Evolutionary conservation across 1,140 invertebrate genomes (phyloP).

Genomic region (Phymorhynchus buccinoides): DNA sequence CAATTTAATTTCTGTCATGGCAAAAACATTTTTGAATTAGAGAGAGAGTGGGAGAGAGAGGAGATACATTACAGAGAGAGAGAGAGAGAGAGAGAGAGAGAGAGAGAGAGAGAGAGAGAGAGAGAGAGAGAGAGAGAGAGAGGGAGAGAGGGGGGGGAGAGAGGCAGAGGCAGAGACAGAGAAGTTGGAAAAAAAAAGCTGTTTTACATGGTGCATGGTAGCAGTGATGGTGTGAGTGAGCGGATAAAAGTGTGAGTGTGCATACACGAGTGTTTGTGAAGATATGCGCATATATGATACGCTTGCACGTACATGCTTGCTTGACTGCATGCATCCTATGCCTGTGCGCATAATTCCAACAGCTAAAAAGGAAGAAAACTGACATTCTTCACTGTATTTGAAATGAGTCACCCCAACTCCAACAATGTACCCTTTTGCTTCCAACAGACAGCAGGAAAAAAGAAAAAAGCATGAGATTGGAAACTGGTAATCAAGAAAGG

Average conservation of each 20-base stretch:
- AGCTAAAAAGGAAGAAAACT: too few species aligned
- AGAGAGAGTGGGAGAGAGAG: conserved; percentile 14
- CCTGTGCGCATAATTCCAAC: too few species aligned
- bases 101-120: background rate
- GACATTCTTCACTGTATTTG: too few species aligned
- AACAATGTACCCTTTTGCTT: too few species aligned
- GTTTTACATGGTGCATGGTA: background rate
- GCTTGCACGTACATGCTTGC: too few species aligned
- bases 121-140: background rate
- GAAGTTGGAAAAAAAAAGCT: background rate
- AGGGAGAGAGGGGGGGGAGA: background rate
- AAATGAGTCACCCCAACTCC: too few species aligned
- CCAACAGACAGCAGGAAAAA: too few species aligned
- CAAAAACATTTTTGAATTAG: background rate
- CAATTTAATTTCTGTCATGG: background rate
- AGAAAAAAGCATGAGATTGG: too few species aligned
- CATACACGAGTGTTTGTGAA: too few species aligned
- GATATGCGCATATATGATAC: too few species aligned
- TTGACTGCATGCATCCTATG: too few species aligned
- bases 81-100: conserved; percentile 19
- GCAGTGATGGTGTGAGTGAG: background rate
- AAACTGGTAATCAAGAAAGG: too few species aligned
- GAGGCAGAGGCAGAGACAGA: background rate
- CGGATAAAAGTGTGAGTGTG: background rate
- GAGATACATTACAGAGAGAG: background rate